Conservation (phyloP, 2,113 vertebrate genomes). For the Tachysurus fulvidraco region DNA sequence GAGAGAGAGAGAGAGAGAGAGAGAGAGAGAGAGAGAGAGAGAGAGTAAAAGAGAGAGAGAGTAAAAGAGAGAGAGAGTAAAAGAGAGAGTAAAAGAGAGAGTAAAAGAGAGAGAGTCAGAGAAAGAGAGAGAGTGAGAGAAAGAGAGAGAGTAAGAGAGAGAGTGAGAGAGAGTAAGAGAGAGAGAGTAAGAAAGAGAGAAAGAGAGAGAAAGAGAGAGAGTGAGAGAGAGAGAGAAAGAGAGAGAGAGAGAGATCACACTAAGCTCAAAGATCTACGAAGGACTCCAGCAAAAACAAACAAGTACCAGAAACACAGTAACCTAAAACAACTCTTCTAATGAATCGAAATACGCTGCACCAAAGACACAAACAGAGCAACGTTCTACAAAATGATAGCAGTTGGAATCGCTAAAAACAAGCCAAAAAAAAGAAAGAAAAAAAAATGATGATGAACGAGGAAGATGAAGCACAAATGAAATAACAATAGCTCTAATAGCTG, state of each 20-base stretch:
- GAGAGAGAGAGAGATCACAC: not conserved
- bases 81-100: no score
- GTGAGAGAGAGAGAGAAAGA: no score
- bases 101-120: no score
- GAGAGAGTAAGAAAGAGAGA: no score
- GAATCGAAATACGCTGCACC: not conserved
- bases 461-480: not conserved
- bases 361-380: not conserved
- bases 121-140: no score
- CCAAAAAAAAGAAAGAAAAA: not conserved
- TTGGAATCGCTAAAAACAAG: not conserved
- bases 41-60: no score
- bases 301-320: not conserved
- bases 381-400: not conserved
- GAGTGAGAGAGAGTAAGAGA: no score
- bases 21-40: no score
- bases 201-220: no score
- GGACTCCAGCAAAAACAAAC: not conserved
- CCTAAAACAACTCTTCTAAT: not conserved
- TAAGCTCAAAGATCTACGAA: not conserved
- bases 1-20: no score
- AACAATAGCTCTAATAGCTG: not conserved
- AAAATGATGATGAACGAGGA: not conserved
- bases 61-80: no score
- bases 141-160: no score